Evolutionary conservation across 2,888 invertebrate genomes (phyloP).

Genomic region (Osmoderma eremita): DNA sequence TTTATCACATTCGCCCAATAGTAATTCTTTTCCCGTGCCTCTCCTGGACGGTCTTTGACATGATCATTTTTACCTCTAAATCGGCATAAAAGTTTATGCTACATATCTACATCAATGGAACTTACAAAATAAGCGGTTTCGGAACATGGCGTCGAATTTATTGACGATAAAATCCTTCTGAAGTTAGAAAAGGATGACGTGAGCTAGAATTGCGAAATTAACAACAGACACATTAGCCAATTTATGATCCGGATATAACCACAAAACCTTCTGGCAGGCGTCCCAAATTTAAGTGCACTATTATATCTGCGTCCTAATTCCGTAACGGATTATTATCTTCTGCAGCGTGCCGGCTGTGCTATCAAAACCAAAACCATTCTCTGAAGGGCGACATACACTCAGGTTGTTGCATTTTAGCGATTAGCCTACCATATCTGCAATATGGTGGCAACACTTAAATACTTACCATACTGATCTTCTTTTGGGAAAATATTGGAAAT

Average conservation of each 20-base stretch:
- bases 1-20: too few species aligned
- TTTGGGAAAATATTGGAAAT: too few species aligned
- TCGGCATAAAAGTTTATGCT: too few species aligned
- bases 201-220: constrained; percentile 35
- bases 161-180: constrained; percentile 22
- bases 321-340: constrained; percentile 46
- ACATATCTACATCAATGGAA: too few species aligned
- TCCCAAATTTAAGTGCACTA: constrained; percentile 48
- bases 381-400: background rate
- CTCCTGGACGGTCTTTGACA: too few species aligned
- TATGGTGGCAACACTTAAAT: too few species aligned
- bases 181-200: constrained; percentile 6
- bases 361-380: constrained; percentile 20
- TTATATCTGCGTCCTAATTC: constrained; percentile 47
- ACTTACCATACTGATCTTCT: too few species aligned
- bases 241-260: constrained; percentile 47
- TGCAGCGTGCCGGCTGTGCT: constrained; percentile 34
- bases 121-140: too few species aligned
- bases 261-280: constrained; percentile 49
- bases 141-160: background rate
- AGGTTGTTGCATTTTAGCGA: constrained; percentile 19
- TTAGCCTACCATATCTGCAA: constrained; percentile 10
- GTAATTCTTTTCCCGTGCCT: too few species aligned
- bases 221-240: constrained; percentile 48
- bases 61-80: too few species aligned